phyloP scores from a whole-genome alignment of 2,797 vertebrate species.

The Synaphobranchus kaupii region DNA sequence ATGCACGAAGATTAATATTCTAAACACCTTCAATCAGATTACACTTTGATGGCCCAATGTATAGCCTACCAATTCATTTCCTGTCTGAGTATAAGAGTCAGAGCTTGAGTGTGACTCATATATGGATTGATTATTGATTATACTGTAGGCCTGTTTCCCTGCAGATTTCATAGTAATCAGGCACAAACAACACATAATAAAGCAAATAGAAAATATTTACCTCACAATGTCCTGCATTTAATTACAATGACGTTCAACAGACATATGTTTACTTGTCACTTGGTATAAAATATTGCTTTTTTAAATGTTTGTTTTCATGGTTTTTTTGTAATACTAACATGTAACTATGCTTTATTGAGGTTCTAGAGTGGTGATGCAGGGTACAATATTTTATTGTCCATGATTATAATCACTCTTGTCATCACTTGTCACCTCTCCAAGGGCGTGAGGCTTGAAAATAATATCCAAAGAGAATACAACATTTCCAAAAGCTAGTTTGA shows the following conservation, averaged over 20 bases:
- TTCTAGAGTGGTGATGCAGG: not conserved
- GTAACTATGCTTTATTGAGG: not conserved
- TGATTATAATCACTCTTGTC: not conserved
- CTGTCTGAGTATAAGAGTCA: not conserved
- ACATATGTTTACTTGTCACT: not conserved
- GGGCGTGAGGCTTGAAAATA: not conserved
- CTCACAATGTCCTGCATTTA: not conserved
- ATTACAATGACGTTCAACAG: not conserved
- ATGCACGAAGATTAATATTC: not conserved
- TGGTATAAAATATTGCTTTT: too few species aligned
- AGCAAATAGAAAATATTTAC: not conserved
- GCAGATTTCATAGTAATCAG: not conserved
- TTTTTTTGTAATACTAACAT: too few species aligned
- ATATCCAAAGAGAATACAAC: not conserved
- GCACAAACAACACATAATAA: not conserved
- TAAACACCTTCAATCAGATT: not conserved
- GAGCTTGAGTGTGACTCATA: constrained; percentile 22
- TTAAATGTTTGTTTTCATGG: too few species aligned
- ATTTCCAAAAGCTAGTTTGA: constrained; percentile 4
- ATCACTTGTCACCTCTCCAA: not conserved
- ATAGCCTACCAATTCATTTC: not conserved
- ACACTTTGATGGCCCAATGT: not conserved
- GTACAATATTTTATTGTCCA: not conserved
- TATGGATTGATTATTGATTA: not conserved
- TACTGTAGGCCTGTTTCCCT: constrained; percentile 18